Evolutionary conservation across 2,888 invertebrate species (phyloP), one percentile per base, ranked within the genome.

Genomic region (Tenthredo livida): DNA sequence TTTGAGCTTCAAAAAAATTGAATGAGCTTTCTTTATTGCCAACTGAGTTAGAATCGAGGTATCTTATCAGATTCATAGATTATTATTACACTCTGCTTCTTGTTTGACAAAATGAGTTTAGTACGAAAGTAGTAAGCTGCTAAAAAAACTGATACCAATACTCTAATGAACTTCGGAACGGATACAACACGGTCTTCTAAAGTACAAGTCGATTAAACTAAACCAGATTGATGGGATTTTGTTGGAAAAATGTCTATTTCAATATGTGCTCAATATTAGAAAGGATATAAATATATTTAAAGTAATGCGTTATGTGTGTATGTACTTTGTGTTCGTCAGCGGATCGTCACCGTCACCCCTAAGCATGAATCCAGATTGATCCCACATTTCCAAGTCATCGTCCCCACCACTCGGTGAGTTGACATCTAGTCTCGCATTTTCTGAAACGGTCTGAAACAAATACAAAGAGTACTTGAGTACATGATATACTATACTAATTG

Each of bases 321-420:
- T 10, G 72, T 87, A 91, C 92, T 91, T 92, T 84, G 90, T 88
- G 84, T 90, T 89, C 65, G 89, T 88, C 84, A 90, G 95, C 89
- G 95, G 95, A 90, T 95, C 95, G 91, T 96, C 96, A 87, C 95
- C 94, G 89, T 96, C 96, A 91, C 95, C 95, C 91, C 96, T 95
- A 94, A 96, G 94, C 95, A 96, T 96, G 94, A 96, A 97, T 91
- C 96, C 96, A 67, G 92, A 89, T 92, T 97, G 96, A 91, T 96
- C 96, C 96, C 96, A 97, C 93, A 97, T 94, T 91, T 97, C 97
- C 92, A 96, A 94, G 90, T 97, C 97, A 91, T 96, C 96, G 93
- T 96, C 96, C 91, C 95, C 95, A 88, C 94, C 94, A 84, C 95
- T 94, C 87, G 95, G 94, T 17, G 91, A 89, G 84, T 89, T 91